These are phyloP conservation scores for Nymphalis urticae DNA, from an alignment of 2,888 invertebrate genomes.

Conservation along the genomic window DNA sequence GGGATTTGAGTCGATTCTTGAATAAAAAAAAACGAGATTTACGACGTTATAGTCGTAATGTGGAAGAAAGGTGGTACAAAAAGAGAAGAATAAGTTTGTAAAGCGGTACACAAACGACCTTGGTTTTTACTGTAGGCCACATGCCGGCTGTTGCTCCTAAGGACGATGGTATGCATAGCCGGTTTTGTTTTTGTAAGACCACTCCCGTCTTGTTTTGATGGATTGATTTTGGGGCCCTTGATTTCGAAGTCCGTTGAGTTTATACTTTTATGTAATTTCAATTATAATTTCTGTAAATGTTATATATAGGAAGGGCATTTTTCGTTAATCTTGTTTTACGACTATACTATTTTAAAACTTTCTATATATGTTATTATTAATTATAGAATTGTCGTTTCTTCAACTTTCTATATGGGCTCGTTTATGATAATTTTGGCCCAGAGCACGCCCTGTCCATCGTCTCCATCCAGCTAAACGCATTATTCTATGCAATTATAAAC, in stretches of 20 bases:
- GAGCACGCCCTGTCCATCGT: slow-evolving; percentile 27
- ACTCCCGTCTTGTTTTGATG: slow-evolving; percentile 70
- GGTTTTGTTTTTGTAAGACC: slow-evolving; percentile 66
- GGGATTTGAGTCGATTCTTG: slow-evolving; percentile 47
- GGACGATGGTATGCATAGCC: slow-evolving; percentile 51
- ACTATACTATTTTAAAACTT: slow-evolving; percentile 1
- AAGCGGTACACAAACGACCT: slow-evolving; percentile 77
- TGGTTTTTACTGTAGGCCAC: slow-evolving; percentile 78
- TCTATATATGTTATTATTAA: slow-evolving; percentile 11
- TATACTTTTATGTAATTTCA: slow-evolving; percentile 26
- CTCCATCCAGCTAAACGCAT: slow-evolving; percentile 42
- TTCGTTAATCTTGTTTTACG: slow-evolving; percentile 5
- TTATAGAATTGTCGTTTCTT: slow-evolving; percentile 21
- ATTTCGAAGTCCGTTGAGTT: slow-evolving; percentile 43
- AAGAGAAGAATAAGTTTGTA: slow-evolving; percentile 66
- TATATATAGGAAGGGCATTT: neutral
- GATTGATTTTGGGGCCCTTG: slow-evolving; percentile 62
- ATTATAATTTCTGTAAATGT: slow-evolving; percentile 14
- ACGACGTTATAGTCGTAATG: slow-evolving; percentile 50
- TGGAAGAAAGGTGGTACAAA: slow-evolving; percentile 73
- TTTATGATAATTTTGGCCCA: slow-evolving; percentile 30
- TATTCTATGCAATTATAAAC: slow-evolving; percentile 59
- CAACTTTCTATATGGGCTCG: slow-evolving; percentile 33
- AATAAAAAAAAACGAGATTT: slow-evolving; percentile 36
- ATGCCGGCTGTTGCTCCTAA: slow-evolving; percentile 64